Conservation (phyloP, 2,113 vertebrate genomes). For the Rhinolophus ferrumequinum region DNA sequence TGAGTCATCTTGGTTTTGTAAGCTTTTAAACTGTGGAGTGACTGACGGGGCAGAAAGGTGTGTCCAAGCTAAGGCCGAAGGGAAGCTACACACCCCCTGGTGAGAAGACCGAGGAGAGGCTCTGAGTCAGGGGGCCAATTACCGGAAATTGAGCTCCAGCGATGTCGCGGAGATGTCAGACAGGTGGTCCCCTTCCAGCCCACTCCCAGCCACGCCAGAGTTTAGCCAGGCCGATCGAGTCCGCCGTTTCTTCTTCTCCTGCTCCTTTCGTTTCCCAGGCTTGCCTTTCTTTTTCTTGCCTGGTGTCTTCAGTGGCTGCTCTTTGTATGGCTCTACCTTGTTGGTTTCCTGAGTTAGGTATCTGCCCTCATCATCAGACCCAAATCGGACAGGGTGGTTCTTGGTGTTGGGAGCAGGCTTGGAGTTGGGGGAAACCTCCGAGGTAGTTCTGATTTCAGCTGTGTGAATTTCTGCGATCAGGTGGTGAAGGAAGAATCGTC, state of each 20-base stretch:
- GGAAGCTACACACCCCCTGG: neutral
- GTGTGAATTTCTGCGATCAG: slow-evolving; percentile 96
- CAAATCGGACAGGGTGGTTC: slow-evolving; percentile 89
- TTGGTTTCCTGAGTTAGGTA: slow-evolving; percentile 96
- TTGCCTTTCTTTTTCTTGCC: slow-evolving; percentile 95
- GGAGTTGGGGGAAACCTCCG: slow-evolving; percentile 87
- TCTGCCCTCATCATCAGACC: slow-evolving; percentile 88
- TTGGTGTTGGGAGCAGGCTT: slow-evolving; percentile 92
- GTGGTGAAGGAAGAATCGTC: slow-evolving; percentile 93
- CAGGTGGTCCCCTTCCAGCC: slow-evolving; percentile 79
- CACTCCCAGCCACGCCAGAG: slow-evolving; percentile 70
- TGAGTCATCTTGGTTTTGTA: neutral
- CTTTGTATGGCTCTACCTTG: slow-evolving; percentile 93
- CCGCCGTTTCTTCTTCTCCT: slow-evolving; percentile 94
- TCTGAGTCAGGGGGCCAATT: slow-evolving; percentile 44
- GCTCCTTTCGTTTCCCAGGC: slow-evolving; percentile 93
- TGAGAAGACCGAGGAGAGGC: neutral
- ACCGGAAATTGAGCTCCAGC: slow-evolving; percentile 81
- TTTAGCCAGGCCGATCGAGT: slow-evolving; percentile 86
- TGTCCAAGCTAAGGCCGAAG: neutral
- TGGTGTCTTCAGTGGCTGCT: slow-evolving; percentile 86
- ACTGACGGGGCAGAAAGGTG: slow-evolving; percentile 11
- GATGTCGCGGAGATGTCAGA: slow-evolving; percentile 77
- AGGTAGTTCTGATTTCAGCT: slow-evolving; percentile 88
- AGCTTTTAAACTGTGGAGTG: neutral